Conservation (phyloP, 2,888 invertebrate species). For the Saturnia pavonia region DNA sequence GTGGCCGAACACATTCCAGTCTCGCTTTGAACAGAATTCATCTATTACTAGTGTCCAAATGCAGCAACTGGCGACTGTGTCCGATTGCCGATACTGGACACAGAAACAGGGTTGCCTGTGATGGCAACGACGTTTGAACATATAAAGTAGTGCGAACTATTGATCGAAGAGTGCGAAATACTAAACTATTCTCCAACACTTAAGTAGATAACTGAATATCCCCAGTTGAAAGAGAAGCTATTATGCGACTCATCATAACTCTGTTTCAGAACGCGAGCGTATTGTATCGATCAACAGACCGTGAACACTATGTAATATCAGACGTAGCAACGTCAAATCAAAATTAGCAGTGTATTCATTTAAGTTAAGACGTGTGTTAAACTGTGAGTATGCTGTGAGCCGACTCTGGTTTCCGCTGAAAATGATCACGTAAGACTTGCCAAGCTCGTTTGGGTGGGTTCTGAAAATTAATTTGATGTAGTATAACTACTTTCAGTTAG, state of each 20-base stretch:
- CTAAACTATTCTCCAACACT: background rate
- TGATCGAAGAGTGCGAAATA: no score
- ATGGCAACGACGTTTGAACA: no score
- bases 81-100: no score
- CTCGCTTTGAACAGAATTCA: no score
- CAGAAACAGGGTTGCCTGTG: no score
- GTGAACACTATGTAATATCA: constrained; percentile 12
- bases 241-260: background rate
- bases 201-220: background rate
- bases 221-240: background rate
- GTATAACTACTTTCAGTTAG: constrained; percentile 35
- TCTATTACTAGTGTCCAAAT: no score
- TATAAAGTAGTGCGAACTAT: no score
- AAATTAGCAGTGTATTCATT: constrained; percentile 26
- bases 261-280: background rate
- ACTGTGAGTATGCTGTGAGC: constrained; percentile 23
- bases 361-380: constrained; percentile 25
- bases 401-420: constrained; percentile 30
- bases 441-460: constrained; percentile 40
- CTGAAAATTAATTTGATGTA: constrained; percentile 41
- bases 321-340: constrained; percentile 14
- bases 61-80: no score
- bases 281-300: constrained; percentile 3
- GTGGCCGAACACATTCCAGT: no score
- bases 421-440: constrained; percentile 54